Conservation (phyloP, 2,888 invertebrate genomes). For the Parthenolecanium corni region DNA sequence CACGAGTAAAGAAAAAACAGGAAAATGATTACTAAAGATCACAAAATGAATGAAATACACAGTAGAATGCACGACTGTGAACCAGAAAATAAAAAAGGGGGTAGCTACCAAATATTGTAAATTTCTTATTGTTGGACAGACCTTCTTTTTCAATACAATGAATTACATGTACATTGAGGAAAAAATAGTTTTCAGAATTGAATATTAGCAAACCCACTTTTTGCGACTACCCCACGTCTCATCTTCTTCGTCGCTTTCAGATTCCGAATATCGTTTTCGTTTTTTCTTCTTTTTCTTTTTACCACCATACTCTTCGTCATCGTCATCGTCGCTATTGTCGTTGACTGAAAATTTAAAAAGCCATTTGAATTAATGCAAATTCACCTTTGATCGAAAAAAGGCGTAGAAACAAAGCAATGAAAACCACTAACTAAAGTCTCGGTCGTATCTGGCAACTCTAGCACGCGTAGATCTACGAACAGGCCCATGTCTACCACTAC, state of each 20-base stretch:
- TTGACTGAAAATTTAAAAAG: conserved; percentile 16
- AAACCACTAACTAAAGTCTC: conserved; percentile 47
- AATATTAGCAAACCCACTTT: conserved; percentile 38
- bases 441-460: conserved; percentile 44
- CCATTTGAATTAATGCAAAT: not conserved
- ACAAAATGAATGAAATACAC: too few species aligned
- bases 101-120: too few species aligned
- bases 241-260: conserved; percentile 44
- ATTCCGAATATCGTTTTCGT: conserved; percentile 48
- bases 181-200: too few species aligned
- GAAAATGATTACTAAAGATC: too few species aligned
- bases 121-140: too few species aligned
- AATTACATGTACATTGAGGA: too few species aligned
- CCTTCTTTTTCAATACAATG: too few species aligned
- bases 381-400: not conserved
- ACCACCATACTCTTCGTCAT: conserved; percentile 42
- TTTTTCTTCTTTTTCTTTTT: conserved; percentile 47
- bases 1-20: too few species aligned
- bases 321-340: conserved; percentile 41
- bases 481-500: conserved; percentile 39
- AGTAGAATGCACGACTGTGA: too few species aligned
- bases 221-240: conserved; percentile 46
- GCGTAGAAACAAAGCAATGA: too few species aligned
- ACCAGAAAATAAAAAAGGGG: not conserved
- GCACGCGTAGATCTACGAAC: conserved; percentile 45